Conservation (phyloP, 2,888 invertebrate genomes). For the Gari tellinella region DNA sequence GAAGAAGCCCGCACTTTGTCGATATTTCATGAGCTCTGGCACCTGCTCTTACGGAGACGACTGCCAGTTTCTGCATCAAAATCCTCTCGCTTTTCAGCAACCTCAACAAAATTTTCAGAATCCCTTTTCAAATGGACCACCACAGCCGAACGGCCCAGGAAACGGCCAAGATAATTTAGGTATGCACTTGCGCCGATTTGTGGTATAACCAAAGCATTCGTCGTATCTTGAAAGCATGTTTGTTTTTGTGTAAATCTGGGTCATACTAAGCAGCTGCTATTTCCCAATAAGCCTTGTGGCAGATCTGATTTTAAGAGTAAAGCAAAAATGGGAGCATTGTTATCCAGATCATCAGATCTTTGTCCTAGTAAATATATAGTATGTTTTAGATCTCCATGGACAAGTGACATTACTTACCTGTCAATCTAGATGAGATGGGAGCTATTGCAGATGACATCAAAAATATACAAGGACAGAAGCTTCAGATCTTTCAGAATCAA, state of each 20-base stretch:
- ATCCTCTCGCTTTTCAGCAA: constrained; percentile 65
- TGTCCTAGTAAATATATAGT: too few species aligned
- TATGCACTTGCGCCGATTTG: constrained; percentile 32
- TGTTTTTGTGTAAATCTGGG: constrained; percentile 2
- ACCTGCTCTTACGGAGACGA: constrained; percentile 77
- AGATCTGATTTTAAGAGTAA: too few species aligned
- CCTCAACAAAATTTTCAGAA: constrained; percentile 56
- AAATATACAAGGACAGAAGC: too few species aligned
- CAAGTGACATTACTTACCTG: too few species aligned
- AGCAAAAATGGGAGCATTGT: too few species aligned
- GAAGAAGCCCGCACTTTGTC: constrained; percentile 76
- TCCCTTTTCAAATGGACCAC: constrained; percentile 61
- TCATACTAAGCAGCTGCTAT: constrained; percentile 3
- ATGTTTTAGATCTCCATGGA: too few species aligned
- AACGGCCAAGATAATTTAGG: constrained; percentile 66
- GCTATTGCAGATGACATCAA: too few species aligned
- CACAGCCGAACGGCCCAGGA: constrained; percentile 54
- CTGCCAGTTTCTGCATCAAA: constrained; percentile 78
- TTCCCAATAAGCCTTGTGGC: too few species aligned
- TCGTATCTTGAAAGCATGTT: background rate
- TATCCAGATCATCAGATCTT: too few species aligned
- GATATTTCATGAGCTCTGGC: constrained; percentile 75
- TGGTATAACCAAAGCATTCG: background rate
- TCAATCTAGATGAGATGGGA: too few species aligned
- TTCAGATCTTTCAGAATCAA: too few species aligned